phyloP scores from a whole-genome alignment of 2,113 vertebrate species.

The Zapus hudsonius region DNA sequence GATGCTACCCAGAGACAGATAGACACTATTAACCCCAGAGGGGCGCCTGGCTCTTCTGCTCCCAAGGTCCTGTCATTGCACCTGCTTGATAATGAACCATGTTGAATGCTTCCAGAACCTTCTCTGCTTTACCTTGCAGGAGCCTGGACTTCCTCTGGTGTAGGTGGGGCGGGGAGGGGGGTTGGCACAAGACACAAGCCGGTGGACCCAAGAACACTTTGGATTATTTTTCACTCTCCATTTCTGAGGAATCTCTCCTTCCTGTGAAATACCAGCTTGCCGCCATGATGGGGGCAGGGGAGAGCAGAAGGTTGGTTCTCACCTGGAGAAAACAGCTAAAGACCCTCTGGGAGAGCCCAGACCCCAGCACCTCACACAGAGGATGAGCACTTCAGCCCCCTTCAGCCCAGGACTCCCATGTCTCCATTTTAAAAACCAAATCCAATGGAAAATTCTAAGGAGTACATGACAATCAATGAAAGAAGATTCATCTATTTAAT shows the following conservation, averaged over 20 bases:
- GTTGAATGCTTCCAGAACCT: neutral
- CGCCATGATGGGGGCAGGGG: neutral
- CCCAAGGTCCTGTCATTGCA: neutral
- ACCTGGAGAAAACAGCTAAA: neutral
- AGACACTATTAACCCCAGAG: neutral
- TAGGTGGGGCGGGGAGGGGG: neutral
- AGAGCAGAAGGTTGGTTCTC: neutral
- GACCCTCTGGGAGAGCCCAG: neutral
- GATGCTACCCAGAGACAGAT: slow-evolving; percentile 33
- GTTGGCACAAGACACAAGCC: neutral
- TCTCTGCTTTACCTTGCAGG: accelerated
- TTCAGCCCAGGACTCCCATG: neutral
- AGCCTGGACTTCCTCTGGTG: neutral
- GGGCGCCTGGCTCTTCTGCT: neutral
- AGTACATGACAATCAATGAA: slow-evolving; percentile 3
- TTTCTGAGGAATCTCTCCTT: slow-evolving; percentile 33
- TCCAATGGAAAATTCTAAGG: neutral
- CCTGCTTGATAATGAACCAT: neutral
- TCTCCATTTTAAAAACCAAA: no score
- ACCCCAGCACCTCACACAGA: neutral
- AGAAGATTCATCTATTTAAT: neutral
- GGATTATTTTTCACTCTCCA: slow-evolving; percentile 4
- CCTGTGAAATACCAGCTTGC: slow-evolving; percentile 9
- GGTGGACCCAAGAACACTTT: neutral
- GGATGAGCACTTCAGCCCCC: neutral